Evolutionary conservation across 2,113 vertebrate species (phyloP), one percentile per base, ranked within the genome.

Genomic region (Toxotes jaculatrix): DNA sequence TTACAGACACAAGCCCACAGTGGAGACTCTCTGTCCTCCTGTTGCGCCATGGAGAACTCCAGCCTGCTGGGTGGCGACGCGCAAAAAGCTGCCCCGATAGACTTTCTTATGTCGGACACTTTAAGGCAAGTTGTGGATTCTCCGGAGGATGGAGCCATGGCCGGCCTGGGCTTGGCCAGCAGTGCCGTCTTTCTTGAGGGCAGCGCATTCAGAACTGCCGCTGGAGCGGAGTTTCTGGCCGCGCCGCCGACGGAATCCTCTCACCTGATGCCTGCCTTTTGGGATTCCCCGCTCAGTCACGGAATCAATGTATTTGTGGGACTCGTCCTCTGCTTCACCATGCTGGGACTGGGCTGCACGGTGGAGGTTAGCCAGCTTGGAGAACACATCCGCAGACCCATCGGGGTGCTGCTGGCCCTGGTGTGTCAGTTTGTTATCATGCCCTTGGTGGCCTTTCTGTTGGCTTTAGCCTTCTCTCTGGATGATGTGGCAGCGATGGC

Each of bases 321-420:
- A 59, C 95, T 97, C 60, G 95, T 97, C 23, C 95, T 99, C 66
- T 97, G 97, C 92, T 95, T 97, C 93, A 96, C 97, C 62, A 99
- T 99, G 98, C 93, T 99, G 91, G 98, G 98, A 23, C 89, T 99
- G 87, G 98, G 98, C 85, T 99, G 98, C 94, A 97, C 98, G 5
- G 97, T 99, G 95, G 97, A 99, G 69, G 62, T 96, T 36, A 93
- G 93, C 80, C 97, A 95, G 93, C 95, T 98, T 5, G 97, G 96
- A 1, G 94, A 96, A 59, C 98, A 99, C 57, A 92, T 99, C 87
- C 95, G 97, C 68, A 95, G 96, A 87, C 97, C 97, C 31, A 74
- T 97, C 77, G 96, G 97, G 70, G 95, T 96, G 74, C 94, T 98
- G 91, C 94, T 99, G 87, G 97, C 97, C 0, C 94, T 97, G 82